Base-by-base conservation (phyloP, 2,888 invertebrate species). In the Graphium colonna region DNA sequence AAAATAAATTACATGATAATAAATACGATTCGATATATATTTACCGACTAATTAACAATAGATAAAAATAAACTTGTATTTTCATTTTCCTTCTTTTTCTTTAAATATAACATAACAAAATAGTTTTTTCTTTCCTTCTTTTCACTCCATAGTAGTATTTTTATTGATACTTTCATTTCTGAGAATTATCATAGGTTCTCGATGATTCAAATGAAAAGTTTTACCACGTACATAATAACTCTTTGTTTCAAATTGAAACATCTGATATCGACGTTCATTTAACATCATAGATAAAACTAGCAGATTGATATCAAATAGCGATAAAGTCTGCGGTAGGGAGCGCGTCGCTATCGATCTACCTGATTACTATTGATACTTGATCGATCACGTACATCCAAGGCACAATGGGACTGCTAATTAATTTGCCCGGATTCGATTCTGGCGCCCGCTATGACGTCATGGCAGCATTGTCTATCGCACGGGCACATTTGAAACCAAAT, bases 371-470 rank as follows among this genome's bases (percentile, higher is more conserved):
- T 75, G 79, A 79, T 77, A 73, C 63, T 58, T 74, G 76, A 86
- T 82, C 82, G 79, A 77, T 85, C 88, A 87, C 87, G 87, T 86
- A 60, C 52, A 26, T 38, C 41, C 15, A 40, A 57, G 52, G 60
- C 61, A 61, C 64, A 58, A 52, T 51, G 56, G 42, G 67, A 67
- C 65, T 72, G 62, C 64, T 69, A 69, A 79, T 74, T 77, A 81
- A 82, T 79, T 73, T 67, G 60, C 60, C 63, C 63, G 62, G 63
- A 5, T 65, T 68, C 68, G 67, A 68, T 69, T 65, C 70, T 63
- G 82, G 84, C 86, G 87, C 85, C 83, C 67, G 51, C 13, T 44
- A 52, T 84, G 77, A 83, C 80, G 81, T 82, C 79, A 84, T 55
- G 44, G 38, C 53, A 64, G 65, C 57, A 60, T 60, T 62, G 62